phyloP scores from a whole-genome alignment of 2,797 vertebrate species.

The Coilia nasus region DNA sequence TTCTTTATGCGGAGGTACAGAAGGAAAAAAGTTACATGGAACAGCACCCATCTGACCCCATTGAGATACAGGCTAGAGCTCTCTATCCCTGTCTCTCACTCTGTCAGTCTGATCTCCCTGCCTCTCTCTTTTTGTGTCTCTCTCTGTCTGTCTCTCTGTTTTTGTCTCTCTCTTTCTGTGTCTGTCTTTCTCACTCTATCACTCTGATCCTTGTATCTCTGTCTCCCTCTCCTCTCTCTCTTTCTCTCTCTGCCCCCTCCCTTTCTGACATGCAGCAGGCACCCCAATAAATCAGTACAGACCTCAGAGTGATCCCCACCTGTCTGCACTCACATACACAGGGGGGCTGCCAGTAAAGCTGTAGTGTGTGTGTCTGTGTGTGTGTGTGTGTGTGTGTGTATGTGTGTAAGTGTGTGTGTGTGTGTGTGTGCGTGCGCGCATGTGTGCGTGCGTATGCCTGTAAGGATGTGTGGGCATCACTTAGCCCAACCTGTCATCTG shows the following conservation, averaged over 20 bases:
- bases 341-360: neutral
- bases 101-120: neutral
- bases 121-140: neutral
- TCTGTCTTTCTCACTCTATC: neutral
- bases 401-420: neutral
- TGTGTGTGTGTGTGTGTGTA: neutral
- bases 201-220: neutral
- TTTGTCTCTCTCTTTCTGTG: neutral
- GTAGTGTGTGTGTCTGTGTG: neutral
- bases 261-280: neutral
- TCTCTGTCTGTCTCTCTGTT: neutral
- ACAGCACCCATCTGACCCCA: neutral
- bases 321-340: conserved; percentile 6
- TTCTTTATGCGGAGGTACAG: neutral
- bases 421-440: neutral
- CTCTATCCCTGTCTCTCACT: neutral
- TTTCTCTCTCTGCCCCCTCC: neutral
- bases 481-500: neutral
- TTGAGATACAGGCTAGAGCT: neutral
- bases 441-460: neutral
- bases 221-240: neutral
- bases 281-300: neutral
- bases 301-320: conserved; percentile 14
- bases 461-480: no score
- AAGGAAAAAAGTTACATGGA: neutral